Conservation (phyloP, 1,140 invertebrate species). For the Plutomurus gul region DNA sequence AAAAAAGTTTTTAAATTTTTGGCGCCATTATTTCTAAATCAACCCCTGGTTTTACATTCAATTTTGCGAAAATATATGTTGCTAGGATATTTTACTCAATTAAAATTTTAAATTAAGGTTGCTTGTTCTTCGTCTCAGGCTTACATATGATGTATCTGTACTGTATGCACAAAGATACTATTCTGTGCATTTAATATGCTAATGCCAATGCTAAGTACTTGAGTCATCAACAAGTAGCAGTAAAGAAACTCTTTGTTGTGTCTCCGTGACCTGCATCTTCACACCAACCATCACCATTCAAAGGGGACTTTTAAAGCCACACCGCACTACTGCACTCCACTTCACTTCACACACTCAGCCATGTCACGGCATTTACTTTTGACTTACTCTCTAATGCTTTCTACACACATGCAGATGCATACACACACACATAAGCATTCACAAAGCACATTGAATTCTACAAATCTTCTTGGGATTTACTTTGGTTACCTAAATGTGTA, state of each 20-base stretch:
- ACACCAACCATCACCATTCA: background rate
- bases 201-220: constrained; percentile 27
- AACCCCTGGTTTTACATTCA: too few species aligned
- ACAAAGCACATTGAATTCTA: background rate
- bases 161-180: too few species aligned
- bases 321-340: background rate
- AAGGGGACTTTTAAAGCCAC: background rate
- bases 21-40: too few species aligned
- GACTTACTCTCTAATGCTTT: constrained; percentile 17
- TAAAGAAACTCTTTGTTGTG: constrained; percentile 26
- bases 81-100: too few species aligned
- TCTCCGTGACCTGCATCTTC: constrained; percentile 25
- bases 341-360: too few species aligned
- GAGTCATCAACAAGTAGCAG: constrained; percentile 6
- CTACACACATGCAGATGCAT: constrained; percentile 6
- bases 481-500: too few species aligned
- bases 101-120: too few species aligned
- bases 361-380: too few species aligned
- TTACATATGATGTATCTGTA: too few species aligned
- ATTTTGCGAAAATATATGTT: too few species aligned
- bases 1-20: too few species aligned
- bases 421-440: background rate
- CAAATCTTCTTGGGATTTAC: background rate
- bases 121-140: too few species aligned
- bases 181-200: constrained; percentile 18